Evolutionary conservation across 2,113 vertebrate species (phyloP).

Genomic region (Zosterops hypoxanthus): DNA sequence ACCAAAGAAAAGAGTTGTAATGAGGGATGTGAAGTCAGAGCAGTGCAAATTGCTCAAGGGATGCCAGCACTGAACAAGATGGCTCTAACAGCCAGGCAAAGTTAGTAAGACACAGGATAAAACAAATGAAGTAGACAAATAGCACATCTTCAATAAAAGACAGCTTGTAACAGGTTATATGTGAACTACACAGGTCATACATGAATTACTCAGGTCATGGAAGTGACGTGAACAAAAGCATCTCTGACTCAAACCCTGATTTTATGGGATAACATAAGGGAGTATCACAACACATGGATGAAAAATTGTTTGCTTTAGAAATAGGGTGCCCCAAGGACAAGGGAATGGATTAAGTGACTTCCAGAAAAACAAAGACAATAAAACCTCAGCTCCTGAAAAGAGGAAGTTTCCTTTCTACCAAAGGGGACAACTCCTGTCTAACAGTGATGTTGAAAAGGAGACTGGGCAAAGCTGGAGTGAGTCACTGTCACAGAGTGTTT

Average conservation of each 20-base stretch:
- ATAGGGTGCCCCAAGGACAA: neutral
- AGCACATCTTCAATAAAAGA: neutral
- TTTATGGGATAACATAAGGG: neutral
- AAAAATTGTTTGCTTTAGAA: neutral
- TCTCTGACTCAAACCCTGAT: neutral
- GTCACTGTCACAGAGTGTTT: neutral
- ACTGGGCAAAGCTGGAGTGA: neutral
- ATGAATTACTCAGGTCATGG: neutral
- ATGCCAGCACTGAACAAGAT: neutral
- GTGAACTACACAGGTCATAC: neutral
- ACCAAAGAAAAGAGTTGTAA: neutral
- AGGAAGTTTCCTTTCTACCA: neutral
- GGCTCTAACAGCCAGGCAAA: neutral
- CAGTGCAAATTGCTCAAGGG: neutral
- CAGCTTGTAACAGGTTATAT: neutral
- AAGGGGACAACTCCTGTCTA: neutral
- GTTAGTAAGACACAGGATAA: neutral
- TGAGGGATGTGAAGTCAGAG: neutral
- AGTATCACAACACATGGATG: neutral
- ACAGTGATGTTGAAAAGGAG: neutral
- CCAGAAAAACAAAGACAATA: neutral
- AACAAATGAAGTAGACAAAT: neutral
- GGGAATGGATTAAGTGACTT: neutral
- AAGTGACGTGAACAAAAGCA: neutral
- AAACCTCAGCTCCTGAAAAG: neutral